Evolutionary conservation across 1,140 invertebrate genomes (phyloP).

Genomic region (roundworm (Caenorhabditis elegans)): WBcel235 BX284604.4:8876001-8876500

Average conservation of each 20-base stretch:
- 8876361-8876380: slow-evolving; percentile 5
- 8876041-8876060: neutral
- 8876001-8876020: too few species aligned
- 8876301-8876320: neutral
- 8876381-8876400: neutral
- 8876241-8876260: neutral
- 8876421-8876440: neutral
- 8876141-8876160: neutral
- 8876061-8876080: neutral
- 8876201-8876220: slow-evolving; percentile 2
- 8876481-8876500: neutral
- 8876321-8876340: slow-evolving; percentile 14
- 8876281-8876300: neutral
- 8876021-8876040: slow-evolving; percentile 3
- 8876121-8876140: neutral
- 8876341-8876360: slow-evolving; percentile 12
- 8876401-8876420: neutral
- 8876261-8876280: too few species aligned
- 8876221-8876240: slow-evolving; percentile 1
- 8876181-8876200: neutral
- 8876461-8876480: neutral
- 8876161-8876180: neutral
- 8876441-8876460: neutral
- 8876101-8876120: neutral
- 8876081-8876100: neutral